A percentile compares a stretch with the other conserved stretches of the same genome.
phyloP scores from a whole-genome alignment of 1,140 invertebrate species.

The Geopemphigus sp. region DNA sequence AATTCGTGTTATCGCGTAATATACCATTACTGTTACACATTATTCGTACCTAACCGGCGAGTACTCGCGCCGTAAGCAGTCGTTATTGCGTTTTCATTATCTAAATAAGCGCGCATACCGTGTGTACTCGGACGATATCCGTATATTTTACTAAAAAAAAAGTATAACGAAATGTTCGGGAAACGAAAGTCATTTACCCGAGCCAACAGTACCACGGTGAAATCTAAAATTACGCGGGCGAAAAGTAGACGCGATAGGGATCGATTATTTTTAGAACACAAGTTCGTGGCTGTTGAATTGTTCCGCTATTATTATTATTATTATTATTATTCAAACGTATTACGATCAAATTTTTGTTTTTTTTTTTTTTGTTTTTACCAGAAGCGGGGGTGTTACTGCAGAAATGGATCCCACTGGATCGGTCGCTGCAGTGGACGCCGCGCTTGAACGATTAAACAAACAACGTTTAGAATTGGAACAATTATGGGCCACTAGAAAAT shows the following conservation, averaged over 20 bases:
- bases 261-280: not conserved
- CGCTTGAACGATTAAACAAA: slow-evolving; percentile 80
- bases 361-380: slow-evolving; percentile 38
- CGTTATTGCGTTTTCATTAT: not conserved
- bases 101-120: not conserved
- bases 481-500: slow-evolving; percentile 84
- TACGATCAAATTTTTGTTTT: too few relatives aligned
- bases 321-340: too few relatives aligned
- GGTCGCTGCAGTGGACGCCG: slow-evolving; percentile 80
- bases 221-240: slow-evolving; percentile 10
- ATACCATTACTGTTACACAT: not conserved
- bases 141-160: not conserved
- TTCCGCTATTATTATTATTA: too few relatives aligned
- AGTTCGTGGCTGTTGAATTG: not conserved
- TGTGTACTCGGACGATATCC: not conserved
- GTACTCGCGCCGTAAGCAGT: too few relatives aligned
- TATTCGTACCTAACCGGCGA: not conserved
- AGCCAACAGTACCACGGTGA: slow-evolving; percentile 2
- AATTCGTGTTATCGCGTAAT: not conserved
- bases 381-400: slow-evolving; percentile 56
- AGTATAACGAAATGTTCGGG: slow-evolving; percentile 10
- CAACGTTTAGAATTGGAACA: slow-evolving; percentile 87
- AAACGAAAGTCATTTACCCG: slow-evolving; percentile 13
- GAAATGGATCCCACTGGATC: slow-evolving; percentile 60
- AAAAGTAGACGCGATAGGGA: not conserved